Evolutionary conservation across 2,113 vertebrate species (phyloP), one percentile per base, ranked within the genome.

Genomic region (Colius striatus): DNA sequence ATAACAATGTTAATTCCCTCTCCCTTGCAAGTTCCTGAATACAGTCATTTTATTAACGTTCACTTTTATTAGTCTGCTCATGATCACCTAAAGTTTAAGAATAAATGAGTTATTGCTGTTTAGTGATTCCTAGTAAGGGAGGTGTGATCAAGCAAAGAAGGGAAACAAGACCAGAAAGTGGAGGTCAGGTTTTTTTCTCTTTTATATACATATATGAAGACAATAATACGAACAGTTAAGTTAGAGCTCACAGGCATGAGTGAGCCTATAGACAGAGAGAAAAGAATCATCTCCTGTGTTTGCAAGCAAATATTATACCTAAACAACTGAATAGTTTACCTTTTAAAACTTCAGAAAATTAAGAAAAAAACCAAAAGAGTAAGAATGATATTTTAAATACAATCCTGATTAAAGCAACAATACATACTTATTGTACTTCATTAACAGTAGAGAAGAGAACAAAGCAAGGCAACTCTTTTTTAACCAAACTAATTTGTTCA

Each of bases 1-100:
- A 36, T 50, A 47, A 94, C 71, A 96, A 61, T 63, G 71, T 96
- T 97, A 97, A 97, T 97, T 95, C 83, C 61, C 27, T 92, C 57
- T 87, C 87, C 93, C 90, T 84, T 54, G 51, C 92, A 97, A 60
- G 84, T 96, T 95, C 67, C 73, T 71, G 54, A 86, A 96, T 76
- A 70, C 58, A 61, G 18, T 41, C 67, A 86, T 88, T 96, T 96
- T 94, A 96, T 92, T 67, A 92, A 90, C 95, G 74, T 93, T 96
- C 67, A 74, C 30, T 96, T 95, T 95, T 93, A 94, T 95, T 96
- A 87, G 71, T 93, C 66, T 96, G 73, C 51, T 96, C 50, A 51
- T 91, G 85, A 72, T 97, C 89, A 94, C 54, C 51, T 83, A 18
- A 92, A 85, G 25, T 79, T 91, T 79, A 85, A 84, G 54, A 94